A percentile compares a stretch with the other conserved stretches of the same genome.
phyloP scores from a whole-genome alignment of 2,113 vertebrate species.

The Leiothrix lutea region DNA sequence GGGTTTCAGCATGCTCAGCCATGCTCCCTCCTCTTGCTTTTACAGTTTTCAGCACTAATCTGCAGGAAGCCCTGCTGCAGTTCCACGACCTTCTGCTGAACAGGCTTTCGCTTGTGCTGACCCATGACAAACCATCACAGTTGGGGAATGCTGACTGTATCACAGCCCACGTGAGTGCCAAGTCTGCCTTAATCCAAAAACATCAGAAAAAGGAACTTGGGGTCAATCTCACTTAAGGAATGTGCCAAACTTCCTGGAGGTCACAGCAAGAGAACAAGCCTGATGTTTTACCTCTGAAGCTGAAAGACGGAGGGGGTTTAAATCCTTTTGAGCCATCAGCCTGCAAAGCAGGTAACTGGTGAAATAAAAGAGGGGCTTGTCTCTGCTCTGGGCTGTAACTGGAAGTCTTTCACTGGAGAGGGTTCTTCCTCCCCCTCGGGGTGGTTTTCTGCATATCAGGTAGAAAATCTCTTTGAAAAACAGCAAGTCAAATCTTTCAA shows the following conservation, averaged over 20 bases:
- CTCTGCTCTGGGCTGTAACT: background rate
- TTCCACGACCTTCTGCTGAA: background rate
- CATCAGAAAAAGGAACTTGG: conserved; percentile 49
- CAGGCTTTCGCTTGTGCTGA: conserved; percentile 20
- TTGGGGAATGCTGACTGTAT: background rate
- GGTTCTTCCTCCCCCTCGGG: conserved; percentile 44
- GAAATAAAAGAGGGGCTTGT: conserved; percentile 38
- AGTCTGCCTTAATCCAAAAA: conserved; percentile 45
- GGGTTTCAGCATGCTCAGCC: background rate
- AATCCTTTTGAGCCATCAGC: conserved; percentile 8
- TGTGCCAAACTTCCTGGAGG: conserved; percentile 45
- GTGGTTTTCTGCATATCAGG: conserved; percentile 35
- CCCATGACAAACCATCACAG: background rate
- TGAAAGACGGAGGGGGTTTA: background rate
- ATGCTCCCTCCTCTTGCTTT: background rate
- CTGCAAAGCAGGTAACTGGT: background rate
- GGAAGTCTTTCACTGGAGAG: conserved; percentile 31
- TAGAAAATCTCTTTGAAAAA: conserved; percentile 60
- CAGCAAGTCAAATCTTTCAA: conserved; percentile 25
- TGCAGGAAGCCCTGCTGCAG: conserved; percentile 24
- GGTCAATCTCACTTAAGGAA: conserved; percentile 43
- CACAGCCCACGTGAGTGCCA: background rate
- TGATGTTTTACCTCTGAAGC: background rate
- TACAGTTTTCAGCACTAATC: background rate
- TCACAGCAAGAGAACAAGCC: conserved; percentile 1